Base-by-base conservation (phyloP, 2,888 invertebrate species). In the Coleophora flavipennella region DNA sequence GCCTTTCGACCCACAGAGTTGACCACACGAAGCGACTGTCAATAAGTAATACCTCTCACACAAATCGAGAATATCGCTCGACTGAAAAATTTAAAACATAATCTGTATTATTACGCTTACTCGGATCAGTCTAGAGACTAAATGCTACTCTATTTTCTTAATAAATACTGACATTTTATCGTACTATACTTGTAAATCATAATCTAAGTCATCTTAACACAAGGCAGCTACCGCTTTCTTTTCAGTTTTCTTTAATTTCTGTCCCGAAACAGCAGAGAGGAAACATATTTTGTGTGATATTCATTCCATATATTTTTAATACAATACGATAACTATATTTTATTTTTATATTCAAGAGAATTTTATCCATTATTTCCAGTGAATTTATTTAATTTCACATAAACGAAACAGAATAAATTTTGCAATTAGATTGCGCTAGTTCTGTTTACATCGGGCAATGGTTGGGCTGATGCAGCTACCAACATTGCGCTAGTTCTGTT, bases 21-120 rank as follows among this genome's bases (percentile, higher is more conserved):
- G 20, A 20, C n/a, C n/a, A 20, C 6, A 20, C 6, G 6, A 20
- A 4, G 20, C 13, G 36, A 42, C 46, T 41, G 41, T 28, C 10
- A 35, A 40, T 12, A 33, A n/a, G n/a, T n/a, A 4, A 20, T 20
- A 75, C 77, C 80, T 79, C 79, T 79, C 79, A 70, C 60, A 67
- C 53, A 62, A 64, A 69, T 80, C 81, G 81, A 79, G 79, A 77
- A 70, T 64, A 60, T 66, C 59, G 62, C 80, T 80, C 79, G 79
- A 81, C 76, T 81, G 80, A 81, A 73, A 69, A 72, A 68, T 20
- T 55, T 68, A 62, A 63, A 69, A 62, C 68, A 67, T 64, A 67
- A 77, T 83, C 80, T 81, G 72, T 77, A 80, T 78, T 77, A 80
- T 78, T 81, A 83, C 83, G 83, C 83, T 84, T 83, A 84, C 78